These are phyloP conservation scores for Eupleurogrammus muticus DNA, from an alignment of 2,797 vertebrate species.

Conservation along the genomic window DNA sequence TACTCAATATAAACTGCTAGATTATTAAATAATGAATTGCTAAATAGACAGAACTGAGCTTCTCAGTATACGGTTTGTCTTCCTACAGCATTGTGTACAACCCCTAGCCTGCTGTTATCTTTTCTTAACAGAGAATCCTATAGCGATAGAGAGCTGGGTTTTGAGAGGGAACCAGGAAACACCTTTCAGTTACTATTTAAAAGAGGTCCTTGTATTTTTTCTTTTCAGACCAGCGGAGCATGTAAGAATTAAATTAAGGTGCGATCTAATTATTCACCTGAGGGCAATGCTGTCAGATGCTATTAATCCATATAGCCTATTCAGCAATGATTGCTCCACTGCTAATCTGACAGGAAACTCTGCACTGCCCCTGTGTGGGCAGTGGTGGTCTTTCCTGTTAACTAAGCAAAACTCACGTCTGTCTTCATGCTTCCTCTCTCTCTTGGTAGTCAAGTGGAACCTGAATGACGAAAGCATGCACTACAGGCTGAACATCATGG, in stretches of 20 bases:
- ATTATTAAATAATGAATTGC: not conserved
- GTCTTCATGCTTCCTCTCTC: conserved; percentile 6
- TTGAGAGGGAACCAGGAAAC: conserved; percentile 15
- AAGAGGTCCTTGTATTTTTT: not conserved
- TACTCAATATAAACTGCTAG: not conserved
- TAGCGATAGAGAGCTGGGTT: conserved; percentile 26
- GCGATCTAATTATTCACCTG: conserved; percentile 35
- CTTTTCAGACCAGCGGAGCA: conserved; percentile 5
- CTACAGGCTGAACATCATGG: conserved; percentile 90
- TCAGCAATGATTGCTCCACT: conserved; percentile 30
- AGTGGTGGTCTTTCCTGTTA: not conserved
- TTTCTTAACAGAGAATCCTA: conserved; percentile 36
- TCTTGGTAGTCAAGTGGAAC: conserved; percentile 91
- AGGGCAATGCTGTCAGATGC: conserved; percentile 26
- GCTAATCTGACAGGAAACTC: conserved; percentile 2
- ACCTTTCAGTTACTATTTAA: not conserved
- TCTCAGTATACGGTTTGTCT: not conserved
- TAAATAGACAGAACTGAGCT: not conserved
- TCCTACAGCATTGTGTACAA: not conserved
- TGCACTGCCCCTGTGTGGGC: conserved; percentile 33
- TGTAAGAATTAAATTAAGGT: not conserved
- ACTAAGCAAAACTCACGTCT: not conserved
- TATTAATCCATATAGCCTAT: conserved; percentile 14
- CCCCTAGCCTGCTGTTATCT: conserved; percentile 43
- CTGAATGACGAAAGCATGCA: conserved; percentile 93